A percentile compares a stretch with the other conserved stretches of the same genome.
Conservation (phyloP, 1,140 invertebrate genomes). For the Drosophila watanabei region DNA sequence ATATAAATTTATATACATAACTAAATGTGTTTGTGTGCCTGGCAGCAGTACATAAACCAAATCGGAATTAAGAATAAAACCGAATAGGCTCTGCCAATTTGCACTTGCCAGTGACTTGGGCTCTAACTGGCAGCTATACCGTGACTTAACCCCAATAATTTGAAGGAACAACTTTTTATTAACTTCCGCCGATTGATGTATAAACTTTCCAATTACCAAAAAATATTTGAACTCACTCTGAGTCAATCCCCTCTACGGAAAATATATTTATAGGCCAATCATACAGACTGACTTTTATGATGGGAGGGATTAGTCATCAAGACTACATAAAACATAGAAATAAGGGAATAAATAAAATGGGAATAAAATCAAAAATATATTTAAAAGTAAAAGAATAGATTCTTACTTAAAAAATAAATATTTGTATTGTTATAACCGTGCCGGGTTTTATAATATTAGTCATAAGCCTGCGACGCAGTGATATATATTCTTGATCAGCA, state of each 20-base stretch:
- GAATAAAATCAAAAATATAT: neutral
- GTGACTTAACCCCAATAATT: conserved; percentile 2
- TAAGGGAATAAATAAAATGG: neutral
- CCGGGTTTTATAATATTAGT: too few species aligned
- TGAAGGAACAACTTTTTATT: conserved; percentile 25
- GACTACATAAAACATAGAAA: neutral
- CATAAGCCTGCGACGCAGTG: too few species aligned
- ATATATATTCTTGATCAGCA: too few species aligned
- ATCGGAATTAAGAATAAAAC: conserved; percentile 29
- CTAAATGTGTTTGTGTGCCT: conserved; percentile 14
- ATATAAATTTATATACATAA: neutral
- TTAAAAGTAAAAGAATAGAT: too few species aligned
- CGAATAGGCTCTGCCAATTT: conserved; percentile 32
- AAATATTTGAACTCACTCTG: neutral
- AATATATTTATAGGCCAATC: conserved; percentile 20
- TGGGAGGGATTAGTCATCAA: neutral
- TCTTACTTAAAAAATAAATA: too few species aligned
- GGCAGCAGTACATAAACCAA: conserved; percentile 38
- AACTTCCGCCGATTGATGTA: conserved; percentile 29
- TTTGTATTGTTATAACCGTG: too few species aligned
- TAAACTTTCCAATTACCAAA: conserved; percentile 38
- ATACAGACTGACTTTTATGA: neutral
- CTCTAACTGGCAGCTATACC: neutral
- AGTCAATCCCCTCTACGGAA: neutral
- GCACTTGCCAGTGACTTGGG: conserved; percentile 15